A percentile compares a stretch with the other conserved stretches of the same genome.
Evolutionary conservation across 2,888 invertebrate genomes (phyloP).

Genomic region (Onthophagus sagittarius): DNA sequence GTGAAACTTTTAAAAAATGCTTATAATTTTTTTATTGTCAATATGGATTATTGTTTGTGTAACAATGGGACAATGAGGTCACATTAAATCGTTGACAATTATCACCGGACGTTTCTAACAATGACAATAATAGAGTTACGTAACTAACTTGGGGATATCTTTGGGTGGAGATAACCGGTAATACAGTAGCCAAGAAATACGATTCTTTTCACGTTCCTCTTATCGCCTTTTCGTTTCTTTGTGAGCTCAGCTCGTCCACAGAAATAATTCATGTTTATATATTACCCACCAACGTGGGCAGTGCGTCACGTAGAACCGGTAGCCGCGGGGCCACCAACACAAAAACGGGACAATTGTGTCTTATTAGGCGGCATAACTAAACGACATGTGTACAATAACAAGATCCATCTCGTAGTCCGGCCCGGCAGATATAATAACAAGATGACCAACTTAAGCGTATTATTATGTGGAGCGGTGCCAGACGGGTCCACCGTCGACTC

Average conservation of each 20-base stretch:
- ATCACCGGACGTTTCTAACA: not conserved
- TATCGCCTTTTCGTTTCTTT: conserved; percentile 19
- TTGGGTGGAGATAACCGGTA: not conserved
- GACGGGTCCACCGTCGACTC: conserved; percentile 22
- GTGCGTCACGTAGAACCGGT: conserved; percentile 30
- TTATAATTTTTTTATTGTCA: not conserved
- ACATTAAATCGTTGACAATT: conserved; percentile 1
- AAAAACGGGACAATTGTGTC: conserved; percentile 38
- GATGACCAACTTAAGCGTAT: conserved; percentile 34
- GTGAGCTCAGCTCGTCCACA: conserved; percentile 22
- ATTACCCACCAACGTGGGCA: conserved; percentile 23
- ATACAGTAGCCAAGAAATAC: conserved; percentile 16
- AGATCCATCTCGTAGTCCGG: conserved; percentile 35
- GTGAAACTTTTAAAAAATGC: not conserved
- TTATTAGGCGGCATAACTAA: conserved; percentile 42
- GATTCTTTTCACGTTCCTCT: conserved; percentile 24
- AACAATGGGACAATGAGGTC: not conserved
- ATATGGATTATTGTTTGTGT: not conserved
- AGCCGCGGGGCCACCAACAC: conserved; percentile 30
- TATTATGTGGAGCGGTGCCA: conserved; percentile 41
- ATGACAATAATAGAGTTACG: conserved; percentile 1
- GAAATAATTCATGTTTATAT: conserved; percentile 30
- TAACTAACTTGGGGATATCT: conserved; percentile 1
- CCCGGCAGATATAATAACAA: conserved; percentile 30
- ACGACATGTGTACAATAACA: conserved; percentile 37